Conservation (phyloP, 2,113 vertebrate genomes). For the Nyctibius bracteatus region DNA sequence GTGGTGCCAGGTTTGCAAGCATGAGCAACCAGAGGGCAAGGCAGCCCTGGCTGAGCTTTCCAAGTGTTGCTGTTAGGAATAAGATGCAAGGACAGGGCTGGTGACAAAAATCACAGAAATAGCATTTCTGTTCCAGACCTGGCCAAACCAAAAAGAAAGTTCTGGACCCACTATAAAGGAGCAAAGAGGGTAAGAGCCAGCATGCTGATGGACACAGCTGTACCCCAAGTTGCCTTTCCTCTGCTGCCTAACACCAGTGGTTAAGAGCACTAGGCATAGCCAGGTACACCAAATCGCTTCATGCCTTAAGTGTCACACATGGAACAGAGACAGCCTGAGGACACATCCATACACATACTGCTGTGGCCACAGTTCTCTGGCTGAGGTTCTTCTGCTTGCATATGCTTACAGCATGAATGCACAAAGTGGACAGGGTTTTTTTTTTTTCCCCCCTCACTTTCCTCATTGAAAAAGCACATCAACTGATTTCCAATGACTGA, state of each 20-base stretch:
- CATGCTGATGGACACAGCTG: not conserved
- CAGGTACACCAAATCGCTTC: not conserved
- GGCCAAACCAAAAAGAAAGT: not conserved
- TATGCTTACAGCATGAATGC: not conserved
- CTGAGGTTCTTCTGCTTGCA: not conserved
- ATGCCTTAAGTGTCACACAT: accelerated
- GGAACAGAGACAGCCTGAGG: not conserved
- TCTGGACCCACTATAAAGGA: not conserved
- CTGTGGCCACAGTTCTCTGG: not conserved
- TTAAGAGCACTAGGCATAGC: not conserved
- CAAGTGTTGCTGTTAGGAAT: not conserved
- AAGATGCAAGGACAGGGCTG: not conserved
- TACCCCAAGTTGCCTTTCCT: not conserved
- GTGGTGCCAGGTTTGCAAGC: not conserved
- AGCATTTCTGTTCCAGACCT: not conserved
- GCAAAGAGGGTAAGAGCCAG: not conserved
- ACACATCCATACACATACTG: not conserved
- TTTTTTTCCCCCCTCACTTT: not conserved
- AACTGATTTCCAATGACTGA: not conserved
- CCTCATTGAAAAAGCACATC: not conserved
- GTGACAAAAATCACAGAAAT: not conserved
- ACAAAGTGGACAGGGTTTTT: accelerated
- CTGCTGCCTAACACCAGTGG: not conserved
- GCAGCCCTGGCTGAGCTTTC: not conserved
- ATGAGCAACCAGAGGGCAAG: not conserved